Conservation (phyloP, 2,113 vertebrate species). For the Oenanthe oenanthe region DNA sequence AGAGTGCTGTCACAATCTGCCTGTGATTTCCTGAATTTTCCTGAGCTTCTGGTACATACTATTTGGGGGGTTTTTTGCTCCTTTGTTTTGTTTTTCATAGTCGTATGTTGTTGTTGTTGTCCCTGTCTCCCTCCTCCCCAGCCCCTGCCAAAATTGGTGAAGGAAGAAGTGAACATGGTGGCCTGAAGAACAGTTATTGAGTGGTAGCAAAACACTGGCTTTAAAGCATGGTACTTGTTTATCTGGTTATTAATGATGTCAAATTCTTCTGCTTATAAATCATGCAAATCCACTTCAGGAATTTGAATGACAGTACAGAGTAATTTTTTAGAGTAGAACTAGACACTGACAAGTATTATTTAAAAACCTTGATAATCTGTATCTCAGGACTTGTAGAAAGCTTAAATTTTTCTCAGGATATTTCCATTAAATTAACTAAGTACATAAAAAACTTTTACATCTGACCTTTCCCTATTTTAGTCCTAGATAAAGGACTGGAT, state of each 20-base stretch:
- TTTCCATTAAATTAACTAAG: conserved; percentile 24
- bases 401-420: background rate
- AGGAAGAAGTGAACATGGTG: background rate
- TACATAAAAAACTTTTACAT: background rate
- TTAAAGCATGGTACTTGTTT: background rate
- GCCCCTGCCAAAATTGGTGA: accelerated
- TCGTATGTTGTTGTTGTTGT: accelerated
- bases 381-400: background rate
- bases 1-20: accelerated
- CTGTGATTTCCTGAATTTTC: background rate
- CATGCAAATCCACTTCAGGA: background rate
- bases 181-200: background rate
- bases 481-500: conserved; percentile 28
- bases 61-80: accelerated
- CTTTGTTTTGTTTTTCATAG: background rate
- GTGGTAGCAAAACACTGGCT: background rate
- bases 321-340: background rate
- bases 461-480: conserved; percentile 15
- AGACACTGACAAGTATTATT: background rate
- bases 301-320: background rate
- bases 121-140: accelerated
- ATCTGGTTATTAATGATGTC: background rate
- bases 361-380: background rate
- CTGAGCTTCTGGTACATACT: background rate
- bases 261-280: background rate